Evolutionary conservation across 2,888 invertebrate species (phyloP).

Genomic region (Epirrhoe tristata): DNA sequence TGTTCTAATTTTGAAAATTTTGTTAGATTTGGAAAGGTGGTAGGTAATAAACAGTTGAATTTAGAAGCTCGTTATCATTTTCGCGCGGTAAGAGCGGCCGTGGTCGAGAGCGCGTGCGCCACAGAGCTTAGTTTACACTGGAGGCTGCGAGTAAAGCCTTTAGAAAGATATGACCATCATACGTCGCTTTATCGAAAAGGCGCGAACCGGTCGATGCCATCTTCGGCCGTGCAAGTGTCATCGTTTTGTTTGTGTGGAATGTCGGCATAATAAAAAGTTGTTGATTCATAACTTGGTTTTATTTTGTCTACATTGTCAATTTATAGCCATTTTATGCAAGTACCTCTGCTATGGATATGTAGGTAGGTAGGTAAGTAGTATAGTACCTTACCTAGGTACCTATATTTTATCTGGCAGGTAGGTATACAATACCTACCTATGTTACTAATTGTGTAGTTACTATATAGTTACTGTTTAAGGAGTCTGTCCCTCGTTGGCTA

Average conservation of each 20-base stretch:
- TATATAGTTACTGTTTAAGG: too few relatives aligned
- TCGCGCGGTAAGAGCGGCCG: conserved; percentile 64
- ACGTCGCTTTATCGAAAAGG: conserved; percentile 30
- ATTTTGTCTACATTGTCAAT: background rate
- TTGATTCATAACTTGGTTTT: conserved; percentile 1
- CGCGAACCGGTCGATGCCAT: conserved; percentile 65
- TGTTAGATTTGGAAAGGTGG: conserved; percentile 12
- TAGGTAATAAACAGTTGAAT: conserved; percentile 36
- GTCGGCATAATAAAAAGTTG: conserved; percentile 2
- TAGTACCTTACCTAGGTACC: background rate
- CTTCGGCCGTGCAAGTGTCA: conserved; percentile 46
- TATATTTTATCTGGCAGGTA: background rate
- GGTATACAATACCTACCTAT: too few relatives aligned
- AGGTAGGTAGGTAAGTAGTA: too few relatives aligned
- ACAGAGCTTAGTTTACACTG: conserved; percentile 70
- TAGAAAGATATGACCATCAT: conserved; percentile 52
- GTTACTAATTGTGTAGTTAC: too few relatives aligned
- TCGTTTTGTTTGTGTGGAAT: conserved; percentile 29
- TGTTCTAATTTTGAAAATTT: background rate
- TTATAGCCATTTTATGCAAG: background rate
- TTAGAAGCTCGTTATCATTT: conserved; percentile 72
- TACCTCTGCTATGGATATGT: background rate
- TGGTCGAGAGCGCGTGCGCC: conserved; percentile 68
- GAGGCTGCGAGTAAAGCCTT: conserved; percentile 63
- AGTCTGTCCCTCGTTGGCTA: too few relatives aligned